These are phyloP conservation scores for Hofmannophila pseudospretella DNA, from an alignment of 2,888 invertebrate species.

Conservation along the genomic window DNA sequence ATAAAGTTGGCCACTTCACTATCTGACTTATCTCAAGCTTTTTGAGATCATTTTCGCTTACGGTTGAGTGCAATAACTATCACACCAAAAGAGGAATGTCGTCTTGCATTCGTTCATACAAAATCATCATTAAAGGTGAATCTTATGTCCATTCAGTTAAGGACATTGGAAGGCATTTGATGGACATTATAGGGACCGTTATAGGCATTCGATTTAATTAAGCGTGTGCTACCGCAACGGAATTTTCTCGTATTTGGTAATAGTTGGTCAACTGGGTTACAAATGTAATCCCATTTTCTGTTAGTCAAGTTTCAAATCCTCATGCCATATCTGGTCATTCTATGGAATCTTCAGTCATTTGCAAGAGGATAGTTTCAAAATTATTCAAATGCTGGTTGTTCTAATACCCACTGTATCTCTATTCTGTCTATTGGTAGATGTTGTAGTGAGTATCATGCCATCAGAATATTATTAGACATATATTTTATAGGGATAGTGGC, in stretches of 20 bases:
- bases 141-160: conserved; percentile 15
- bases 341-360: no score
- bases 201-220: conserved; percentile 6
- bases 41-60: conserved; percentile 24
- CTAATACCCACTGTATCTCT: no score
- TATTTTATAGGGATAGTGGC: no score
- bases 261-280: conserved; percentile 1
- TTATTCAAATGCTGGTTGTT: no score
- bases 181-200: conserved; percentile 10
- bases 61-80: conserved; percentile 31
- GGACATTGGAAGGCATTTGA: conserved; percentile 3
- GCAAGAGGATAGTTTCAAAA: no score
- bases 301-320: no score
- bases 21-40: conserved; percentile 15
- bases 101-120: conserved; percentile 20
- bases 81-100: conserved; percentile 44
- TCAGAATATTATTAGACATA: no score
- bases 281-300: no score
- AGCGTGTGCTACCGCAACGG: conserved; percentile 6
- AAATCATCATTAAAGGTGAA: conserved; percentile 14
- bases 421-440: no score
- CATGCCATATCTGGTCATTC: no score
- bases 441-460: no score
- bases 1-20: conserved; percentile 26
- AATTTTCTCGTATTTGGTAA: conserved; percentile 5